phyloP scores from a whole-genome alignment of 2,888 invertebrate genomes.

The Geotrupes spiniger region DNA sequence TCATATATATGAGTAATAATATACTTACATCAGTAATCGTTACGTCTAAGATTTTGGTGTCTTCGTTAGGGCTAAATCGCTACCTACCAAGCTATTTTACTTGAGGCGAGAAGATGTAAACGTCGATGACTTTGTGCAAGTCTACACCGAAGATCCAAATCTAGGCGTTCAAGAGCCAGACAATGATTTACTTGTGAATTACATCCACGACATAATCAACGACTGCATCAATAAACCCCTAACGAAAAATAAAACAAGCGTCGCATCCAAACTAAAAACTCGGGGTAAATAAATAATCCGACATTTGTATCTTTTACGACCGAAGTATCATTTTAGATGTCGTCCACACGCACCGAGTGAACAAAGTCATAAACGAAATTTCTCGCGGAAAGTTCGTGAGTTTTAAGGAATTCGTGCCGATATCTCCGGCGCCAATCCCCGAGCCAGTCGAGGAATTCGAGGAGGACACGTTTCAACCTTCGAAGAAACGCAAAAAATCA shows the following conservation, averaged over 20 bases:
- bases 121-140: conserved; percentile 15
- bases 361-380: conserved; percentile 24
- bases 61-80: conserved; percentile 29
- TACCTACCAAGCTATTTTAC: conserved; percentile 26
- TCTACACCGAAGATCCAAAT: conserved; percentile 25
- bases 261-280: conserved; percentile 13
- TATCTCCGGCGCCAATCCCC: conserved; percentile 21
- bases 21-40: too few relatives aligned
- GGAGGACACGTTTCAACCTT: background rate
- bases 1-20: too few relatives aligned
- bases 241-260: conserved; percentile 9
- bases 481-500: conserved; percentile 6
- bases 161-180: conserved; percentile 3
- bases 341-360: conserved; percentile 20
- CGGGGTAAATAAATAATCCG: conserved; percentile 5
- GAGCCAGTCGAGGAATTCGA: conserved; percentile 12
- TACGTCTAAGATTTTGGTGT: too few relatives aligned
- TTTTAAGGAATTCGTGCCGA: conserved; percentile 24
- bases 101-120: conserved; percentile 24
- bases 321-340: conserved; percentile 25
- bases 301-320: background rate
- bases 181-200: conserved; percentile 9
- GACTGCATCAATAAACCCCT: conserved; percentile 22
- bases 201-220: conserved; percentile 17
- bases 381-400: conserved; percentile 8